A percentile compares a stretch with the other conserved stretches of the same genome.
phyloP scores from a whole-genome alignment of 2,888 invertebrate species.

The Yponomeuta malinellus region DNA sequence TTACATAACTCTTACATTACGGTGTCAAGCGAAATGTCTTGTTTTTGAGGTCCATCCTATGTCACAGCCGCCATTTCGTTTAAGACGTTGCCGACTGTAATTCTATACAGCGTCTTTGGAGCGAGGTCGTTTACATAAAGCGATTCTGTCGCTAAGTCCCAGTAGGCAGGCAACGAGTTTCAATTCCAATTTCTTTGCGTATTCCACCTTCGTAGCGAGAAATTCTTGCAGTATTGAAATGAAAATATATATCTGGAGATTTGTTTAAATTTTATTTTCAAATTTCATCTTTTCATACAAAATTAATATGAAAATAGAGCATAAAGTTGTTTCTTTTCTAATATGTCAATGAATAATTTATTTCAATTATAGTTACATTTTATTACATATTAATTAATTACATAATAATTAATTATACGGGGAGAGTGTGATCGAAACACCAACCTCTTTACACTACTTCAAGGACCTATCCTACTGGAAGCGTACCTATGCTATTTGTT shows the following conservation, averaged over 20 bases:
- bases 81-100: not conserved
- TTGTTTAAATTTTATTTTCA: not conserved
- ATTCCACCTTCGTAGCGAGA: conserved; percentile 1
- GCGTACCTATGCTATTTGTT: no score
- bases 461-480: no score
- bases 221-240: not conserved
- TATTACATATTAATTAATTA: not conserved
- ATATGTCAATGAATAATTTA: no score
- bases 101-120: conserved; percentile 5
- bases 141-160: conserved; percentile 11
- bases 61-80: not conserved
- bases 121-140: conserved; percentile 11
- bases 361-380: no score
- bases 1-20: not conserved
- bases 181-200: conserved; percentile 10
- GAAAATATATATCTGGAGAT: not conserved
- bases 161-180: conserved; percentile 10
- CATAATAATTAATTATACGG: not conserved
- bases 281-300: not conserved
- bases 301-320: no score
- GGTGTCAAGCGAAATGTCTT: not conserved
- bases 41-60: not conserved
- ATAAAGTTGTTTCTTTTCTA: no score
- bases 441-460: not conserved
- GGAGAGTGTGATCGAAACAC: not conserved